These are phyloP conservation scores for Chrysopa pallens DNA, from an alignment of 1,140 invertebrate species.

Conservation along the genomic window DNA sequence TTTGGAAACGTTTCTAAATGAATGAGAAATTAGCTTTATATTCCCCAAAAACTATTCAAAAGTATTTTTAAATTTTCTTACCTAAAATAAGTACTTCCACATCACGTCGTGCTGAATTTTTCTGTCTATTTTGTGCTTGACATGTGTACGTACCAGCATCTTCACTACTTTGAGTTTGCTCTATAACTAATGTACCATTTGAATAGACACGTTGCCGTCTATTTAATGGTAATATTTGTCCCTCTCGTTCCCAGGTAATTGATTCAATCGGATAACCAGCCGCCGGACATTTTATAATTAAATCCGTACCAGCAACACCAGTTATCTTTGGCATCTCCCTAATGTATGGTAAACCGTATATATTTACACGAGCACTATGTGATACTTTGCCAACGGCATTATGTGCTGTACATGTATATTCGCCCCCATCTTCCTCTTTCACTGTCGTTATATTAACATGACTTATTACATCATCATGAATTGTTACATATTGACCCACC, in stretches of 20 bases:
- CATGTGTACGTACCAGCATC: constrained; percentile 75
- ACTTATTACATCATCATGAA: constrained; percentile 83
- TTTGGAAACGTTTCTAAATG: too few relatives aligned
- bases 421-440: constrained; percentile 77
- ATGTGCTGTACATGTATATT: constrained; percentile 72
- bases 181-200: constrained; percentile 74
- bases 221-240: constrained; percentile 65
- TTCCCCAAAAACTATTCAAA: too few relatives aligned
- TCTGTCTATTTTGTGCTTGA: constrained; percentile 68
- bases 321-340: constrained; percentile 80
- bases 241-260: constrained; percentile 79
- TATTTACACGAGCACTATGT: constrained; percentile 74
- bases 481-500: constrained; percentile 78
- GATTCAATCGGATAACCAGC: constrained; percentile 81
- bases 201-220: constrained; percentile 69
- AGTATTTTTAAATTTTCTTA: constrained; percentile 26
- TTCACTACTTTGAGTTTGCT: constrained; percentile 56
- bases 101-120: constrained; percentile 57
- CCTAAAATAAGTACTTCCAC: constrained; percentile 72
- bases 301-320: constrained; percentile 68
- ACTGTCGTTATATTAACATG: constrained; percentile 85
- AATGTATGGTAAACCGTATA: constrained; percentile 79
- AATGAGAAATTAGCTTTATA: too few relatives aligned
- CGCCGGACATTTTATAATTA: constrained; percentile 80
- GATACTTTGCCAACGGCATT: constrained; percentile 59